These are phyloP conservation scores for Chymomyza fuscimana DNA, from an alignment of 2,888 invertebrate genomes.

Conservation along the genomic window DNA sequence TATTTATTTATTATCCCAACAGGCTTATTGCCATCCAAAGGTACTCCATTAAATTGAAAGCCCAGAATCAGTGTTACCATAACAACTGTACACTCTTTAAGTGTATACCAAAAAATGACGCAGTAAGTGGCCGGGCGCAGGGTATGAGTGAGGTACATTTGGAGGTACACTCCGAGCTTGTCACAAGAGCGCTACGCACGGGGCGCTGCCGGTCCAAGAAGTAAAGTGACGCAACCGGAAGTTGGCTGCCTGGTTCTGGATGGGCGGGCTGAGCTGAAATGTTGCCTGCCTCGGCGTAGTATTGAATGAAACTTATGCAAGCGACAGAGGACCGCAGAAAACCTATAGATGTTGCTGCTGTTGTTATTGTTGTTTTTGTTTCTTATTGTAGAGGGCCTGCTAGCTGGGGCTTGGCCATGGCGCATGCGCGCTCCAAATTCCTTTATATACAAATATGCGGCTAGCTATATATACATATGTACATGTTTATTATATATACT, in stretches of 20 bases:
- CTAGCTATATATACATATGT: constrained; percentile 16
- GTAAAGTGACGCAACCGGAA: constrained; percentile 69
- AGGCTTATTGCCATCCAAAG: neutral
- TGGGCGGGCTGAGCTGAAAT: neutral
- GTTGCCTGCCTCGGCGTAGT: neutral
- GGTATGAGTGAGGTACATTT: neutral
- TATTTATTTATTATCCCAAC: neutral
- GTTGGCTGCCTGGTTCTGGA: constrained; percentile 18
- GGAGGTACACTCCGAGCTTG: neutral
- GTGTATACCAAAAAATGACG: constrained; percentile 49
- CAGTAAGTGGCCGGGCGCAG: constrained; percentile 40
- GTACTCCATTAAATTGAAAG: neutral
- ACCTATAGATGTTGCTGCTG: neutral
- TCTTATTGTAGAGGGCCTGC: neutral
- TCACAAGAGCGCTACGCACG: neutral
- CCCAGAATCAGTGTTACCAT: constrained; percentile 7
- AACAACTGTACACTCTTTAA: constrained; percentile 11
- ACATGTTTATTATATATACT: constrained; percentile 21
- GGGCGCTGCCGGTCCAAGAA: constrained; percentile 1
- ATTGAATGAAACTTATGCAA: constrained; percentile 9
- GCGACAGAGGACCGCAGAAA: neutral
- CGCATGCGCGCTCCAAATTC: constrained; percentile 61
- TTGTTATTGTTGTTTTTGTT: constrained; percentile 7
- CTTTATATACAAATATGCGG: constrained; percentile 32
- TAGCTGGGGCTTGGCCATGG: constrained; percentile 2